Evolutionary conservation across 2,797 vertebrate genomes (phyloP).

Genomic region (Liasis olivaceus): DNA sequence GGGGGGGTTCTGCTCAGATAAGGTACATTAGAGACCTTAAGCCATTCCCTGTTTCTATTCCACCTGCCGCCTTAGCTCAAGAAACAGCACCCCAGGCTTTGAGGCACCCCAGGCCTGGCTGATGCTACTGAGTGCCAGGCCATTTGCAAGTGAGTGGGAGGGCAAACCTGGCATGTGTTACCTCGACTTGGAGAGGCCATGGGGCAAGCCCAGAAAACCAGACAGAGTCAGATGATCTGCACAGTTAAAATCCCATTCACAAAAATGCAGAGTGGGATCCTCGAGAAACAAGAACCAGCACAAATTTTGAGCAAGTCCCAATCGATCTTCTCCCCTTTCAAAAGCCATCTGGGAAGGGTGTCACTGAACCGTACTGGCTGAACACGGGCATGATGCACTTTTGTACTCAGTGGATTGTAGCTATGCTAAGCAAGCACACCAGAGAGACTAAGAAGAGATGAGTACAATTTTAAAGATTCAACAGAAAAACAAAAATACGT

Average conservation of each 20-base stretch:
- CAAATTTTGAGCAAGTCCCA: neutral
- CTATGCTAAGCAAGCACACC: neutral
- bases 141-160: neutral
- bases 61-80: neutral
- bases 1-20: neutral
- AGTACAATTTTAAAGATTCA: neutral
- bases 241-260: neutral
- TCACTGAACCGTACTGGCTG: neutral
- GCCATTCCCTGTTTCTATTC: neutral
- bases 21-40: neutral
- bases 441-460: neutral
- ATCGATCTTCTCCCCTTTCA: neutral
- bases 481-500: neutral
- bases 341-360: neutral
- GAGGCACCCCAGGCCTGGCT: neutral
- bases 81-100: neutral
- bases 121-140: neutral
- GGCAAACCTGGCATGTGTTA: neutral
- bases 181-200: neutral
- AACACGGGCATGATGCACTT: neutral
- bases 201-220: neutral
- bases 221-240: neutral
- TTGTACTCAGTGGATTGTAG: neutral
- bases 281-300: neutral
- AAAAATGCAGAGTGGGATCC: neutral